Percentiles rank a stretch among this genome's conserved stretches.
Evolutionary conservation across 2,113 vertebrate genomes (phyloP).

Genomic region (Brachionichthys hirsutus): DNA sequence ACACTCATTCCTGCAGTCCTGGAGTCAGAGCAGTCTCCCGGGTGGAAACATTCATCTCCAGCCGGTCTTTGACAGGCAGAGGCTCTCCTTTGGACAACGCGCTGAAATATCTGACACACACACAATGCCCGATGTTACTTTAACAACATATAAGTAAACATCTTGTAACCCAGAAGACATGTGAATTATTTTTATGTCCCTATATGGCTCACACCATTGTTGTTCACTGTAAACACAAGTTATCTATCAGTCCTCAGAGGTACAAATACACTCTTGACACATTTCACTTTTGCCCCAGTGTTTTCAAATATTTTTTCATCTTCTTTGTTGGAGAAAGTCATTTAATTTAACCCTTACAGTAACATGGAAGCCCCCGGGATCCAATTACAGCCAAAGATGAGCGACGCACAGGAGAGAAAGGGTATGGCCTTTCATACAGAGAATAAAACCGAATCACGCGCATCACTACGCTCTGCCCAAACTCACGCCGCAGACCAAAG

Average conservation of each 20-base stretch:
- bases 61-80: conserved; percentile 86
- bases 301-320: conserved; percentile 17
- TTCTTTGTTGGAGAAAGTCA: conserved; percentile 19
- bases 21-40: conserved; percentile 83
- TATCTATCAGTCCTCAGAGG: conserved; percentile 11
- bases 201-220: conserved; percentile 27
- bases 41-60: conserved; percentile 78
- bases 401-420: conserved; percentile 30
- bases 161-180: conserved; percentile 26
- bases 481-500: conserved; percentile 90
- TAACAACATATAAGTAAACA: conserved; percentile 36
- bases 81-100: conserved; percentile 83
- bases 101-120: conserved; percentile 83
- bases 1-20: conserved; percentile 74
- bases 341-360: conserved; percentile 22
- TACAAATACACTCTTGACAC: not conserved
- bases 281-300: conserved; percentile 14
- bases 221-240: conserved; percentile 26
- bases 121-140: conserved; percentile 12
- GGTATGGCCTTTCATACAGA: not conserved
- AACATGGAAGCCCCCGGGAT: conserved; percentile 37
- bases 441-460: conserved; percentile 18
- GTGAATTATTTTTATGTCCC: conserved; percentile 17
- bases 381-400: conserved; percentile 50
- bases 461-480: not conserved